Evolutionary conservation across 2,113 vertebrate species (phyloP).

Genomic region (Shinisaurus crocodilurus): DNA sequence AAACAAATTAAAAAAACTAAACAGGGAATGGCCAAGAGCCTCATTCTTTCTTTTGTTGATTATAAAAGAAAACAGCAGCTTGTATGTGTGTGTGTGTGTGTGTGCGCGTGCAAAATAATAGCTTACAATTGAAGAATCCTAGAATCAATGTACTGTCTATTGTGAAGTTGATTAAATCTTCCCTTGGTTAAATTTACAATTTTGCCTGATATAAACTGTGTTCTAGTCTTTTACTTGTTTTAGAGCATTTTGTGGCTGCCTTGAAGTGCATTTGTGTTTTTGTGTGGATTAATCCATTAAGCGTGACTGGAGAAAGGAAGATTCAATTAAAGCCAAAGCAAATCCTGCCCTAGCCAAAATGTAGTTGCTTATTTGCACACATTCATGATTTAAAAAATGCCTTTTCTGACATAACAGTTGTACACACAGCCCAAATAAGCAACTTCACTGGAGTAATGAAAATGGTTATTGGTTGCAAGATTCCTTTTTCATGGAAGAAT

Average conservation of each 20-base stretch:
- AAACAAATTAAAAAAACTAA: not conserved
- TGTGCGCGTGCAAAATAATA: not conserved
- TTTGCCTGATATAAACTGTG: not conserved
- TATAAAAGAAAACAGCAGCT: not conserved
- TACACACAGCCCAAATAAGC: slow-evolving; percentile 1
- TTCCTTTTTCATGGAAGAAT: not conserved
- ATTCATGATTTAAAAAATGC: not conserved
- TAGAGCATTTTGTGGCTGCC: slow-evolving; percentile 35
- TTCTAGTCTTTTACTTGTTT: slow-evolving; percentile 11
- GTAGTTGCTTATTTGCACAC: not conserved
- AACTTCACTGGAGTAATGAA: slow-evolving; percentile 22
- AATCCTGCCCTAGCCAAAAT: not conserved
- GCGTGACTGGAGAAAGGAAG: not conserved
- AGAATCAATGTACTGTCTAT: not conserved
- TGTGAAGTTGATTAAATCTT: slow-evolving; percentile 28
- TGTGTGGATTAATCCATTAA: slow-evolving; percentile 29
- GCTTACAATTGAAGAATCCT: slow-evolving; percentile 8
- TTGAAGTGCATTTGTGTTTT: slow-evolving; percentile 1
- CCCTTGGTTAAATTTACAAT: not conserved
- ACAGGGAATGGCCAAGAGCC: not conserved
- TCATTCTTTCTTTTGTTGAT: not conserved
- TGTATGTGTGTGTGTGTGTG: not conserved
- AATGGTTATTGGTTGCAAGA: not conserved
- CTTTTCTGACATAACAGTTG: slow-evolving; percentile 3
- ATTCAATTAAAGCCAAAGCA: slow-evolving; percentile 14